Evolutionary conservation across 2,797 vertebrate species (phyloP), one percentile per base, ranked within the genome.

Genomic region (Notolabrus celidotus): DNA sequence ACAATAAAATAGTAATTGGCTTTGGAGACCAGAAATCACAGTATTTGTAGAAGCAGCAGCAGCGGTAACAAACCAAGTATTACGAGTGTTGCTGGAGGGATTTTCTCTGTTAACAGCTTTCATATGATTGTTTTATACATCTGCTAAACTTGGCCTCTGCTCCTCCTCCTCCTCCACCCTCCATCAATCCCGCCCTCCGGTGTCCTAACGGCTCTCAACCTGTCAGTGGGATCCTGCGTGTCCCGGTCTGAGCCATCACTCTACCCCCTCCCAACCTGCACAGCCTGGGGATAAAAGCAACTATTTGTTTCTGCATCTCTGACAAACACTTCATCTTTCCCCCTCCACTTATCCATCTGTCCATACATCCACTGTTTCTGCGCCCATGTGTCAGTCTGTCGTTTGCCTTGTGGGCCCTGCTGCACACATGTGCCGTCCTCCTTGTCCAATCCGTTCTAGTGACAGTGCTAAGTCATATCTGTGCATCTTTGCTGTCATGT

Each of bases 221-320:
- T 89, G 84, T 88, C 79, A 78, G 67, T 70, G 68, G 63, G 47
- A 77, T 87, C 72, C 69, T 74, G 77, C 53, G n/a, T 33, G 76
- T 86, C 81, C 71, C 58, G 10, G 52, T 72, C 83, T 67, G 67
- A 88, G 83, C 71, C 79, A 74, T 89, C 85, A 82, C 69, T 89
- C 85, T 61, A 10, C 55, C 61, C 67, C 80, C 12, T 67, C 49
- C 27, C 16, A 36, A 22, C 46, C 46, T 25, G 23, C 75, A 39
- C 74, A 43, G 87, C 91, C 91, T 86, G 67, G 55, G 84, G 88
- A 92, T 89, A 89, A 92, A 91, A 91, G 77, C 78, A 78, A 76
- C 85, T 84, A 87, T 92, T 93, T 92, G 89, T 92, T 90, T 87
- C 84, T 86, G 84, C 80, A 78, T 81, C 87, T 92, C 83, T 89